phyloP scores from a whole-genome alignment of 2,797 vertebrate species.

The Huso huso region DNA sequence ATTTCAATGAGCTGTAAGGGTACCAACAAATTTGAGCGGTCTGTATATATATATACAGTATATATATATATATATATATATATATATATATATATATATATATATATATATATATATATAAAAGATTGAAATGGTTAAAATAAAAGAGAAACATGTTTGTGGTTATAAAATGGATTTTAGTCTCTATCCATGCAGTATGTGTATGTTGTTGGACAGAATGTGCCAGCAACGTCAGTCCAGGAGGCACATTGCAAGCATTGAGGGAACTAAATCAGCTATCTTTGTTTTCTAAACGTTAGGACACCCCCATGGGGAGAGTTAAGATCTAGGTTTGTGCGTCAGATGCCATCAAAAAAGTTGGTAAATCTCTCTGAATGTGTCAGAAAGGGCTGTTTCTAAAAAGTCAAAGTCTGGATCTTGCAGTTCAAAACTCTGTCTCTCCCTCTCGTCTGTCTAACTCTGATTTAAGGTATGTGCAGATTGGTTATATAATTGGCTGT shows the following conservation, averaged over 20 bases:
- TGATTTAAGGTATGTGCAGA: constrained; percentile 58
- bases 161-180: too few species aligned
- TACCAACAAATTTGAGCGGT: too few species aligned
- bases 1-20: too few species aligned
- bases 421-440: constrained; percentile 11
- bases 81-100: too few species aligned
- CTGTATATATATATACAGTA: too few species aligned
- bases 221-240: neutral
- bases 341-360: constrained; percentile 42
- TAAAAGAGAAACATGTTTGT: too few species aligned
- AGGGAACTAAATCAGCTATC: constrained; percentile 38
- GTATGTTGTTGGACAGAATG: constrained; percentile 16
- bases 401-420: constrained; percentile 30
- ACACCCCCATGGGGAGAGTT: constrained; percentile 45
- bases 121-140: too few species aligned
- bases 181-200: constrained; percentile 11
- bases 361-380: constrained; percentile 48
- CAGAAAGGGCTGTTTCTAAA: constrained; percentile 42
- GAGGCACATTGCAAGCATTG: constrained; percentile 16
- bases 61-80: too few species aligned
- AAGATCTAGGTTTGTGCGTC: constrained; percentile 44
- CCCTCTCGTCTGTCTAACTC: constrained; percentile 17
- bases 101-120: too few species aligned
- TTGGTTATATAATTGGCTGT: too few species aligned
- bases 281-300: constrained; percentile 36